Conservation (phyloP, 2,113 vertebrate species). For the Trachemys scripta region DNA sequence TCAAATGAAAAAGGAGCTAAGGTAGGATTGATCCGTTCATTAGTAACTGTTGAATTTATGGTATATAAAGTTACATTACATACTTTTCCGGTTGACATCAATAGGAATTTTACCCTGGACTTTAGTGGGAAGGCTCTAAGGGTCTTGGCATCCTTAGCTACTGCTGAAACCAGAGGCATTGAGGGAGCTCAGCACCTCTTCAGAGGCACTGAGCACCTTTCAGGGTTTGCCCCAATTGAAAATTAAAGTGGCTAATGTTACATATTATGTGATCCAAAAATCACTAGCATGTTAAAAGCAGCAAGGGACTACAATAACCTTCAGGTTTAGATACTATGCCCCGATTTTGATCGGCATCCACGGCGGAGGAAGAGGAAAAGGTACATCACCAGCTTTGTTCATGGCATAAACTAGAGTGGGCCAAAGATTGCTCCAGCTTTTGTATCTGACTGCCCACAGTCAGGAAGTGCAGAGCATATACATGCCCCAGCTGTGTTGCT, state of each 20-base stretch:
- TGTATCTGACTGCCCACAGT: not conserved
- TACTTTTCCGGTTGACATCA: not conserved
- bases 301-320: not conserved
- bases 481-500: not conserved
- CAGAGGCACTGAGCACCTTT: not conserved
- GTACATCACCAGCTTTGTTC: not conserved
- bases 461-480: not conserved
- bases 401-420: not conserved
- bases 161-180: not conserved
- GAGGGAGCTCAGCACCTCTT: not conserved
- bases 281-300: not conserved
- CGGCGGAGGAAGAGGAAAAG: not conserved
- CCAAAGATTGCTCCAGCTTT: not conserved
- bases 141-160: no score
- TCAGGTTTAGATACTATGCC: not conserved
- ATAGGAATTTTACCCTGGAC: not conserved
- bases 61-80: not conserved
- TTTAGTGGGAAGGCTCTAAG: not conserved
- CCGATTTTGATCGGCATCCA: not conserved
- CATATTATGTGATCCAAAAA: not conserved
- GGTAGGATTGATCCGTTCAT: slow-evolving; percentile 73
- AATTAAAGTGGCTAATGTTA: not conserved
- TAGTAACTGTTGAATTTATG: not conserved
- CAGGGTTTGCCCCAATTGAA: not conserved
- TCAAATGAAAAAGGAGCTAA: slow-evolving; percentile 79